Evolutionary conservation across 2,113 vertebrate species (phyloP).

Genomic region (Pelecanus crispus): DNA sequence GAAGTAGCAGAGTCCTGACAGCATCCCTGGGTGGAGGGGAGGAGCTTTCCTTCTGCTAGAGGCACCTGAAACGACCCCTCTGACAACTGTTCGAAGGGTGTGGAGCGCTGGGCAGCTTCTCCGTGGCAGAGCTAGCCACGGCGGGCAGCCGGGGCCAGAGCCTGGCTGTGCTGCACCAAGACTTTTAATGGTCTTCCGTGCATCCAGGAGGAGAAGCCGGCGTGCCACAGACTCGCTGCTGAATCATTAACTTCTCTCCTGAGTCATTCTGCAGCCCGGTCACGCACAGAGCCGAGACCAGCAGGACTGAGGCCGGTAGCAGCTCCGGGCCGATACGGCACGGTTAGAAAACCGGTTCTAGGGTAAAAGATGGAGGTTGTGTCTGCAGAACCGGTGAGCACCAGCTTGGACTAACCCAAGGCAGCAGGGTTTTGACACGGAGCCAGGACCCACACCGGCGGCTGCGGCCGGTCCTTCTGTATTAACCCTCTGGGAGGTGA

Average conservation of each 20-base stretch:
- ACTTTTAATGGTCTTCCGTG: neutral
- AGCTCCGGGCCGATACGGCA: fast-evolving
- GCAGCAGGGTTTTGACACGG: neutral
- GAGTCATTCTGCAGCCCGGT: slow-evolving; percentile 23
- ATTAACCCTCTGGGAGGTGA: neutral
- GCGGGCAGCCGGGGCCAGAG: neutral
- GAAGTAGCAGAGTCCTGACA: neutral
- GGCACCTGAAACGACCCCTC: neutral
- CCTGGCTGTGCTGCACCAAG: neutral
- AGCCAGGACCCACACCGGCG: neutral
- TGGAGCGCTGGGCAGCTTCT: fast-evolving
- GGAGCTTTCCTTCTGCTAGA: neutral
- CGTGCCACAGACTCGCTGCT: neutral
- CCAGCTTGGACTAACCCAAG: neutral
- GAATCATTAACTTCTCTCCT: slow-evolving; percentile 11
- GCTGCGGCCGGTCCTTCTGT: neutral
- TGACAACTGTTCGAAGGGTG: neutral
- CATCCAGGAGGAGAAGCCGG: neutral
- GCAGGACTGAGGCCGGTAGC: neutral
- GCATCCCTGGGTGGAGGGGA: neutral
- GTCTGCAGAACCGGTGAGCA: neutral
- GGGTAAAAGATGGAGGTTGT: neutral
- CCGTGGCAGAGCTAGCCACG: neutral
- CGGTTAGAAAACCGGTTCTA: neutral
- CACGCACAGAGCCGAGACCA: neutral